These are phyloP conservation scores for Xanthostigma xanthostigma DNA, from an alignment of 2,888 invertebrate species.

Conservation along the genomic window DNA sequence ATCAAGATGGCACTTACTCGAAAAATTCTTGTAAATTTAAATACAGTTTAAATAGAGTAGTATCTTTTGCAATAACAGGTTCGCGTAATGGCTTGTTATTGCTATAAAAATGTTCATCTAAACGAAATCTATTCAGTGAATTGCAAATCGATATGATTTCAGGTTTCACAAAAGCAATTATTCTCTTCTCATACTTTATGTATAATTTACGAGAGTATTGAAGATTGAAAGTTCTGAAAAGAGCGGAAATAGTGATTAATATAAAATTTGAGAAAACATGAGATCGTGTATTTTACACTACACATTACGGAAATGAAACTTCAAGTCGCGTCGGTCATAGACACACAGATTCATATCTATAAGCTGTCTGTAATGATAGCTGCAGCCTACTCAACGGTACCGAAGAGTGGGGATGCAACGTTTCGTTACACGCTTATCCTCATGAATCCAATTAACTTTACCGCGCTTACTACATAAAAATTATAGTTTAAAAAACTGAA, in stretches of 20 bases:
- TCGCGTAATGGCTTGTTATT: slow-evolving; percentile 38
- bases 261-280: not conserved
- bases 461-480: not conserved
- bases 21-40: slow-evolving; percentile 78
- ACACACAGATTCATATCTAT: too few relatives aligned
- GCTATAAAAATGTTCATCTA: slow-evolving; percentile 32
- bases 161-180: slow-evolving; percentile 54
- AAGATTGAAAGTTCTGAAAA: slow-evolving; percentile 49
- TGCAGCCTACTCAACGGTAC: too few relatives aligned
- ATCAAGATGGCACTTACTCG: slow-evolving; percentile 34
- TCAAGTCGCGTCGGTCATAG: too few relatives aligned
- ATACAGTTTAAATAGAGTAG: slow-evolving; percentile 83
- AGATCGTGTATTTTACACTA: too few relatives aligned
- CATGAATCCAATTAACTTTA: not conserved
- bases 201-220: slow-evolving; percentile 60
- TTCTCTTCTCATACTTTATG: slow-evolving; percentile 53
- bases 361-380: too few relatives aligned
- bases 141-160: slow-evolving; percentile 59
- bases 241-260: slow-evolving; percentile 8
- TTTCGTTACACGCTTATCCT: too few relatives aligned
- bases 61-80: slow-evolving; percentile 59
- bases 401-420: too few relatives aligned
- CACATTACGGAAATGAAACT: too few relatives aligned
- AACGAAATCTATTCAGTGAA: slow-evolving; percentile 48
- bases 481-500: too few relatives aligned